phyloP scores from a whole-genome alignment of 1,140 invertebrate species.

The Drosophila willistoni region DNA sequence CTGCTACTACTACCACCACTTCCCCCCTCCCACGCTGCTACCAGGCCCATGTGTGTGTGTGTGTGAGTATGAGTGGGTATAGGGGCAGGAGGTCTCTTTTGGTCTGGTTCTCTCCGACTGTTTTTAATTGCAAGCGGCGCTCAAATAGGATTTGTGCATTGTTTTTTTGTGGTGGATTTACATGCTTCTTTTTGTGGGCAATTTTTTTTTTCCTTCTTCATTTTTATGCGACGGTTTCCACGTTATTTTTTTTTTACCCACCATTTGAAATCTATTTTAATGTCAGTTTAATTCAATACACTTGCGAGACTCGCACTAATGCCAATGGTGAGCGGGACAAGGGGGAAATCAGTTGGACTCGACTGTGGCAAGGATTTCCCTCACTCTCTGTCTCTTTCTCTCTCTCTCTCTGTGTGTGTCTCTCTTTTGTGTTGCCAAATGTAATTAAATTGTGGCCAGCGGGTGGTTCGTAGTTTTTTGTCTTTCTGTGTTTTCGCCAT shows the following conservation, averaged over 20 bases:
- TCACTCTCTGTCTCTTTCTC: too few species aligned
- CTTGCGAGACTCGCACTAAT: slow-evolving; percentile 56
- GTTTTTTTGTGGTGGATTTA: slow-evolving; percentile 72
- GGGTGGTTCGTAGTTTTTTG: slow-evolving; percentile 3
- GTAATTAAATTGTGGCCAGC: slow-evolving; percentile 78
- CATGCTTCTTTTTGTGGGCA: slow-evolving; percentile 34
- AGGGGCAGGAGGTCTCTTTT: slow-evolving; percentile 2
- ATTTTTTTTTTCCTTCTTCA: slow-evolving; percentile 30
- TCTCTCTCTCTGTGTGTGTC: neutral
- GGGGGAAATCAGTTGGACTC: neutral
- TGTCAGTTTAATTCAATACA: slow-evolving; percentile 80
- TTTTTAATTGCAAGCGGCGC: slow-evolving; percentile 76
- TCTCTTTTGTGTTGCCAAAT: slow-evolving; percentile 59
- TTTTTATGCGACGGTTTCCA: slow-evolving; percentile 5
- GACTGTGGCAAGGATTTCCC: neutral
- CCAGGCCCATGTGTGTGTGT: slow-evolving; percentile 24
- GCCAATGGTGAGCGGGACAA: slow-evolving; percentile 19
- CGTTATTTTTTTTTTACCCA: slow-evolving; percentile 34
- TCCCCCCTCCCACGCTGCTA: neutral
- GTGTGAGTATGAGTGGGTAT: neutral
- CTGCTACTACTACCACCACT: slow-evolving; percentile 9
- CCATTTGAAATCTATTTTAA: slow-evolving; percentile 68
- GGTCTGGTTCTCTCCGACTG: slow-evolving; percentile 44
- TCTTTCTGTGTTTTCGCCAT: slow-evolving; percentile 25
- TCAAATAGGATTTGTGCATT: slow-evolving; percentile 81